These are phyloP conservation scores for Centruroides sculpturatus DNA, from an alignment of 1,140 invertebrate genomes.

Conservation along the genomic window DNA sequence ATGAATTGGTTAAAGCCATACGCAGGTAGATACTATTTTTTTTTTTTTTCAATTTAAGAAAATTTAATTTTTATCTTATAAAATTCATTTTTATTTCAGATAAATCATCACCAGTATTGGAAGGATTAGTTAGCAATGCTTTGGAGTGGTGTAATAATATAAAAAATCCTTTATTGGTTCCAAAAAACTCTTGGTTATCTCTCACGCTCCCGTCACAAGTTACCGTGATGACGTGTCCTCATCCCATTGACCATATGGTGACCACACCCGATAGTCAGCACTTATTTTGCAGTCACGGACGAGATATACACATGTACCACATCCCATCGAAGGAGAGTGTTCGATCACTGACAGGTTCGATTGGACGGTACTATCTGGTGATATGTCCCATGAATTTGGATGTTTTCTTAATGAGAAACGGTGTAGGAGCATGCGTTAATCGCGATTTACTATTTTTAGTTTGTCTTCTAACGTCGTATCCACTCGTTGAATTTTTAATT, in stretches of 20 bases:
- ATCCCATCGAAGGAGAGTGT: slow-evolving; percentile 66
- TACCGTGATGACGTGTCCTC: slow-evolving; percentile 24
- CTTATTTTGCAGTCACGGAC: slow-evolving; percentile 42
- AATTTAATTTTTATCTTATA: background rate
- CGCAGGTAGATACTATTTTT: slow-evolving; percentile 16
- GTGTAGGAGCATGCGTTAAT: no score
- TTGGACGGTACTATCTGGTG: no score
- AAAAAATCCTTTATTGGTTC: slow-evolving; percentile 60
- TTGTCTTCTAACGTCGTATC: no score
- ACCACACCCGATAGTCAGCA: slow-evolving; percentile 58
- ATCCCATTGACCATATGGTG: slow-evolving; percentile 31
- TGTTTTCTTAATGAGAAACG: no score
- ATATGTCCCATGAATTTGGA: no score
- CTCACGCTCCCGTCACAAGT: slow-evolving; percentile 51
- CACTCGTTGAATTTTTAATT: no score
- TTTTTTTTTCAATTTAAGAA: background rate
- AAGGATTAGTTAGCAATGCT: slow-evolving; percentile 1
- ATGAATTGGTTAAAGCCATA: slow-evolving; percentile 26
- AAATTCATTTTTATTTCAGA: background rate
- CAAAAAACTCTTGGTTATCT: slow-evolving; percentile 63
- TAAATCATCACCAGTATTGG: background rate
- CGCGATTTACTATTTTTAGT: no score
- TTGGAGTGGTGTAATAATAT: slow-evolving; percentile 35
- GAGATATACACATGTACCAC: slow-evolving; percentile 58
- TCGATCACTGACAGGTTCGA: slow-evolving; percentile 54